These are phyloP conservation scores for Apaloderma vittatum DNA, from an alignment of 2,113 vertebrate species.

Conservation along the genomic window DNA sequence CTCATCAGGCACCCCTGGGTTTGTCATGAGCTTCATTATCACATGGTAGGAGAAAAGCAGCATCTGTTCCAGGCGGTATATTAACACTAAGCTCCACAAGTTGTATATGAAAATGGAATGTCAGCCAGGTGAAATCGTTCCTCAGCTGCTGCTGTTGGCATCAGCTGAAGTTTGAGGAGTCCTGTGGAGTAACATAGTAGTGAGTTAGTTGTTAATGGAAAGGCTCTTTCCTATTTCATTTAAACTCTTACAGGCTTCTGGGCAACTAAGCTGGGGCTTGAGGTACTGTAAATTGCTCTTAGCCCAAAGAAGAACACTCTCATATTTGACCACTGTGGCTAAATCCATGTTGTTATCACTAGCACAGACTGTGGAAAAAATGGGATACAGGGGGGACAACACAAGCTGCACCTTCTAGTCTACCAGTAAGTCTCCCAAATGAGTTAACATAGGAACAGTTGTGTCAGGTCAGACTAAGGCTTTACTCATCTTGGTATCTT, in stretches of 20 bases:
- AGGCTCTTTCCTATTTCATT: background rate
- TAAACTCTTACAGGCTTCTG: background rate
- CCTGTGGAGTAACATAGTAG: background rate
- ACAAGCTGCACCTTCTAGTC: background rate
- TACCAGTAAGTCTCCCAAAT: background rate
- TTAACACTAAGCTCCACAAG: background rate
- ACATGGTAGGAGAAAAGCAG: background rate
- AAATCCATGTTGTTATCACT: background rate
- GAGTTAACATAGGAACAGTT: background rate
- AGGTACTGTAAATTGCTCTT: background rate
- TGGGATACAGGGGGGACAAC: background rate
- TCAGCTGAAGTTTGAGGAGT: background rate
- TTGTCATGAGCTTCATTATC: background rate
- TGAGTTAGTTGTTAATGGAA: background rate
- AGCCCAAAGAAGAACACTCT: background rate
- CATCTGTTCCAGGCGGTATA: background rate
- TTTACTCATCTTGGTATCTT: background rate
- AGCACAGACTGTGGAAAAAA: background rate
- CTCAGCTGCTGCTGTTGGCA: background rate
- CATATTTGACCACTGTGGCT: background rate
- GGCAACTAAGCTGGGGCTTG: background rate
- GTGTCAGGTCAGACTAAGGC: background rate
- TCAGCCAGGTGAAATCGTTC: background rate
- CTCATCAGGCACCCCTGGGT: background rate
- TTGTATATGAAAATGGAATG: background rate